Conservation (phyloP, 2,113 vertebrate species). For the Rhombomys opimus region DNA sequence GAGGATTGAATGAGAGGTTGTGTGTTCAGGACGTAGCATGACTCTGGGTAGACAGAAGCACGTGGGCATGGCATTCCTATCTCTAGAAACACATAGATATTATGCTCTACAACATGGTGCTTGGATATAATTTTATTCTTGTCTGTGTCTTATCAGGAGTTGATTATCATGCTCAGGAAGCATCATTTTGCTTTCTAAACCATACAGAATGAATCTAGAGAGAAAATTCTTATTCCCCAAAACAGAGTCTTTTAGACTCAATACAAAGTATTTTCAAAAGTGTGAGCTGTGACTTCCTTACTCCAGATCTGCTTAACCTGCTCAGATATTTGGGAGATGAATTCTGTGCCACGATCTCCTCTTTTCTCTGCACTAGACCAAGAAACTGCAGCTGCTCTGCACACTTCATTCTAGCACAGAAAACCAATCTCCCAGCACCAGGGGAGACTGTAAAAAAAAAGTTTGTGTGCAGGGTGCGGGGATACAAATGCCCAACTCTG, state of each 20-base stretch:
- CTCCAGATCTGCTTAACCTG: conserved; percentile 89
- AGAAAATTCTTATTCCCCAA: conserved; percentile 79
- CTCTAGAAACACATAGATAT: background rate
- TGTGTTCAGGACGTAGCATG: background rate
- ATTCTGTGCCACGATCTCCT: conserved; percentile 88
- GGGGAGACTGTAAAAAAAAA: conserved; percentile 82
- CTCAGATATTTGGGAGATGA: conserved; percentile 89
- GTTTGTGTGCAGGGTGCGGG: conserved; percentile 51
- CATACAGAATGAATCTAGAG: conserved; percentile 74
- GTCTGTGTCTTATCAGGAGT: conserved; percentile 45
- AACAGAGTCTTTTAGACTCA: conserved; percentile 83
- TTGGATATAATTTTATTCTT: conserved; percentile 49
- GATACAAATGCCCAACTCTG: conserved; percentile 87
- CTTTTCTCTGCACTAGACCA: conserved; percentile 79
- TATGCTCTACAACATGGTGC: conserved; percentile 36
- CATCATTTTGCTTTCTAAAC: conserved; percentile 77
- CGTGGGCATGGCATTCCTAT: background rate
- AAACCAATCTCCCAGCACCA: conserved; percentile 84
- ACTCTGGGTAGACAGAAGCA: background rate
- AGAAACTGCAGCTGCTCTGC: conserved; percentile 85
- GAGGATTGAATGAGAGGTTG: conserved; percentile 33
- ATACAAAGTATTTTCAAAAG: conserved; percentile 79
- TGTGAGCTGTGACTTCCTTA: conserved; percentile 86
- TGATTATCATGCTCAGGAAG: conserved; percentile 68
- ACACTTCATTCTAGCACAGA: conserved; percentile 83